These are phyloP conservation scores for Epicauta chinensis DNA, from an alignment of 1,140 invertebrate species.

Conservation along the genomic window DNA sequence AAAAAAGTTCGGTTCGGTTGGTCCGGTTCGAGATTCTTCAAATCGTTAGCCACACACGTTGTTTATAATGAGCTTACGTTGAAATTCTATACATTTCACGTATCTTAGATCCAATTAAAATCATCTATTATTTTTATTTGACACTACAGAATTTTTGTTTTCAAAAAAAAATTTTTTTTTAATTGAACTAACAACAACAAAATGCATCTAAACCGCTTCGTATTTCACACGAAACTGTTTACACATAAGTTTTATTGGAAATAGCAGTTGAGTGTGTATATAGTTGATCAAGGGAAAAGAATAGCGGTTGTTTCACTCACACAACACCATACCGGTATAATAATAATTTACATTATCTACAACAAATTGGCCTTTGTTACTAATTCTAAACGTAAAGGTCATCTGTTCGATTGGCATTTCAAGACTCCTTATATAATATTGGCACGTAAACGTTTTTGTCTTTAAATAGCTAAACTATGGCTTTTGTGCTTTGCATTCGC, in stretches of 20 bases:
- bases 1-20: no score
- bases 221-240: slow-evolving; percentile 21
- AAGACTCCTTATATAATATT: no score
- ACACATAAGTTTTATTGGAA: slow-evolving; percentile 20
- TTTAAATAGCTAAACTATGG: no score
- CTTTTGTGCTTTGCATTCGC: no score
- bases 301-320: slow-evolving; percentile 20
- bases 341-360: not conserved
- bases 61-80: slow-evolving; percentile 6
- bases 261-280: slow-evolving; percentile 9
- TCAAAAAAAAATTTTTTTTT: slow-evolving; percentile 6
- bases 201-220: not conserved
- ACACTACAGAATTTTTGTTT: no score
- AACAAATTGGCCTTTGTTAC: no score
- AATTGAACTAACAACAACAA: not conserved
- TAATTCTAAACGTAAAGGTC: not conserved
- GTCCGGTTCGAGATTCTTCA: no score
- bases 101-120: no score
- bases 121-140: no score
- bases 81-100: slow-evolving; percentile 1
- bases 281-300: slow-evolving; percentile 19
- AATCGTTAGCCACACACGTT: slow-evolving; percentile 12
- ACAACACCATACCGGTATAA: slow-evolving; percentile 6
- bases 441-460: no score
- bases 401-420: not conserved